A percentile compares a stretch with the other conserved stretches of the same genome.
Conservation (phyloP, 2,888 invertebrate species). For the Hipparchia sbordonii region DNA sequence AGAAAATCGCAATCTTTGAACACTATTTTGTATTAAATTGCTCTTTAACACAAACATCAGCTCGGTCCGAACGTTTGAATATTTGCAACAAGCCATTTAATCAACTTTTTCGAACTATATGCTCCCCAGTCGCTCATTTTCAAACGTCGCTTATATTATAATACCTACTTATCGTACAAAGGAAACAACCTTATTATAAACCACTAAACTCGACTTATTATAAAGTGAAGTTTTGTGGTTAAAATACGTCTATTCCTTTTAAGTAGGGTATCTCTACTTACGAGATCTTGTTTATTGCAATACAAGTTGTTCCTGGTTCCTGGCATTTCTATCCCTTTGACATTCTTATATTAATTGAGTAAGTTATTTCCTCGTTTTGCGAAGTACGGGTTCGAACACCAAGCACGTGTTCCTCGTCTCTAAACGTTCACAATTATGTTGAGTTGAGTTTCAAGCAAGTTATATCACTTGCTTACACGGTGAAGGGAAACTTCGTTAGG, state of each 20-base stretch:
- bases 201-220: conserved; percentile 22
- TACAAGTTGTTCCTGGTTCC: too few relatives aligned
- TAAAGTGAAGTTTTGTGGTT: conserved; percentile 21
- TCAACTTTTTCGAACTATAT: conserved; percentile 1
- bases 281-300: background rate
- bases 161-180: conserved; percentile 26
- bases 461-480: too few relatives aligned
- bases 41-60: conserved; percentile 1
- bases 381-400: too few relatives aligned
- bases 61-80: background rate
- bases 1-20: background rate
- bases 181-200: conserved; percentile 29
- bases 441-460: too few relatives aligned
- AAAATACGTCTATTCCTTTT: conserved; percentile 25
- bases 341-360: too few relatives aligned
- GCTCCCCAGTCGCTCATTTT: background rate
- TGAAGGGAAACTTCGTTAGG: too few relatives aligned
- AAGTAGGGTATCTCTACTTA: background rate
- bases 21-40: conserved; percentile 2
- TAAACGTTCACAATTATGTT: too few relatives aligned
- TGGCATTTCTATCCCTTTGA: too few relatives aligned
- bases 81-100: conserved; percentile 4
- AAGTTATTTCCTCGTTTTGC: too few relatives aligned
- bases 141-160: background rate
- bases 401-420: too few relatives aligned